A percentile compares a stretch with the other conserved stretches of the same genome.
These are phyloP conservation scores for Callionymus lyra DNA, from an alignment of 2,113 vertebrate genomes.

Conservation along the genomic window DNA sequence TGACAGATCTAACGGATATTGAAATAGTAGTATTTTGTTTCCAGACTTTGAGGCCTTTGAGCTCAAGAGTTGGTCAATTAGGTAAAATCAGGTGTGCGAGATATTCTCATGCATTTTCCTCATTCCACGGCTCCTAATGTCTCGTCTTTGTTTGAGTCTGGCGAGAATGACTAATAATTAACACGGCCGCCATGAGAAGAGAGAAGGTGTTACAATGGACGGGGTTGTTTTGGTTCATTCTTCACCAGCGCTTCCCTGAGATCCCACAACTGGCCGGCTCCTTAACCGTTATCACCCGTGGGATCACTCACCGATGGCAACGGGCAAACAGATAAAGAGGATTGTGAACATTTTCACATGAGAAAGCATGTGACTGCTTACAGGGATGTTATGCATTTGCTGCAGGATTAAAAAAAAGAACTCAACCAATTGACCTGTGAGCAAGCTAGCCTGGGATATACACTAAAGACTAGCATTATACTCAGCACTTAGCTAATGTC, in stretches of 20 bases:
- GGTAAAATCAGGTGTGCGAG: conserved; percentile 11
- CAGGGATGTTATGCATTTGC: conserved; percentile 34
- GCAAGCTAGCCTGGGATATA: conserved; percentile 25
- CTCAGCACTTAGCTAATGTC: too few species aligned
- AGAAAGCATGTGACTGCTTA: conserved; percentile 33
- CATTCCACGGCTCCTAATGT: conserved; percentile 42
- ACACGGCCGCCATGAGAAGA: conserved; percentile 64
- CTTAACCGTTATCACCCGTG: conserved; percentile 67
- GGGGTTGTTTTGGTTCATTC: conserved; percentile 56
- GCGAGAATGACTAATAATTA: conserved; percentile 66
- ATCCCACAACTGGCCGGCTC: conserved; percentile 53
- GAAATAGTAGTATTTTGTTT: too few species aligned
- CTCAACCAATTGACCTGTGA: conserved; percentile 27
- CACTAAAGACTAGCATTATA: too few species aligned
- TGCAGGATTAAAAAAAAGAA: conserved; percentile 19
- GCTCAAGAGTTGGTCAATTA: conserved; percentile 49
- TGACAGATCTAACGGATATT: too few species aligned
- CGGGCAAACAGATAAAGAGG: conserved; percentile 55
- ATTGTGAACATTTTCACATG: conserved; percentile 47
- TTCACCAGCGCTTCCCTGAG: conserved; percentile 46
- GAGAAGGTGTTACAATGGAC: conserved; percentile 58
- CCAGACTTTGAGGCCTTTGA: conserved; percentile 10
- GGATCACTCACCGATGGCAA: conserved; percentile 46
- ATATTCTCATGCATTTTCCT: conserved; percentile 45
- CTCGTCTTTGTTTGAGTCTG: conserved; percentile 30